These are phyloP conservation scores for Rhynchonycteris naso DNA, from an alignment of 2,797 vertebrate species.

Conservation along the genomic window DNA sequence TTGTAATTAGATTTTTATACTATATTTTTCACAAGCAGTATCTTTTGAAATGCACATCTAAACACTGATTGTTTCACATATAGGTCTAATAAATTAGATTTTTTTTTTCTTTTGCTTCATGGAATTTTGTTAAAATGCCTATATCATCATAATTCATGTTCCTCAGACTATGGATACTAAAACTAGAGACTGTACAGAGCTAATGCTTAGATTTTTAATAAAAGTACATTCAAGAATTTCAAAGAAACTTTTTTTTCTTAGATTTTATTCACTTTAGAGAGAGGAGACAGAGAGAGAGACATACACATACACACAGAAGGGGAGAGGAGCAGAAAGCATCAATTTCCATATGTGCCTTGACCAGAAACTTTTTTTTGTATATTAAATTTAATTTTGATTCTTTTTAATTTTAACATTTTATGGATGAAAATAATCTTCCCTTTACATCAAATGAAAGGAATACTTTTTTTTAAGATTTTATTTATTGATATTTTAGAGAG, in stretches of 20 bases:
- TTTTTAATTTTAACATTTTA: neutral
- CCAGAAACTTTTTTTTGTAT: too few relatives aligned
- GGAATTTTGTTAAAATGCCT: neutral
- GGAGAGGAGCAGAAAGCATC: too few relatives aligned
- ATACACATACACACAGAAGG: too few relatives aligned
- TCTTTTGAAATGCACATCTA: neutral
- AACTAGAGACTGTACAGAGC: neutral
- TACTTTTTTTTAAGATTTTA: neutral
- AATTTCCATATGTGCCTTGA: too few relatives aligned
- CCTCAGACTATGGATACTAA: neutral
- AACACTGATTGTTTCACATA: neutral
- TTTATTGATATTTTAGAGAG: too few relatives aligned
- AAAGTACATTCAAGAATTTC: constrained; percentile 33
- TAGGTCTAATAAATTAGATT: constrained; percentile 1
- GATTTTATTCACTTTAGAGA: neutral
- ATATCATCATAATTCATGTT: neutral
- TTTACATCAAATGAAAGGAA: constrained; percentile 16
- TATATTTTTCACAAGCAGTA: neutral
- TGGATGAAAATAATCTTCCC: constrained; percentile 1
- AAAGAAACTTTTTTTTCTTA: constrained; percentile 11
- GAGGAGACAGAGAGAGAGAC: too few relatives aligned
- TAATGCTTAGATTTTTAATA: constrained; percentile 18
- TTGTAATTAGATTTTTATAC: constrained; percentile 17
- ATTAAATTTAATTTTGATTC: constrained; percentile 4
- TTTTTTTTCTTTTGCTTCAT: neutral